These are phyloP conservation scores for Pedetes capensis DNA, from an alignment of 2,113 vertebrate genomes.

Conservation along the genomic window DNA sequence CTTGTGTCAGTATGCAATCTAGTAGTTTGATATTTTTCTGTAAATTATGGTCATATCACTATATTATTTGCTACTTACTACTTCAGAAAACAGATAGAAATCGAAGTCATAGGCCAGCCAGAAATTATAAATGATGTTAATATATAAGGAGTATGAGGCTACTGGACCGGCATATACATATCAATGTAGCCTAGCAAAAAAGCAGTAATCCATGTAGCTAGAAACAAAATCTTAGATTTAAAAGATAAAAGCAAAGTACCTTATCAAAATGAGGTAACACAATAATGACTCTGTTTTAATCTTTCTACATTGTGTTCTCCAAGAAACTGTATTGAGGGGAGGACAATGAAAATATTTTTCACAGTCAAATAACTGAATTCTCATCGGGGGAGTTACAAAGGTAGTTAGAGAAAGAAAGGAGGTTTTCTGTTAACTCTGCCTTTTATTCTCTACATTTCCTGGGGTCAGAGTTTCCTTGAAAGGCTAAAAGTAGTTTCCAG, in stretches of 20 bases:
- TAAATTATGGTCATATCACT: background rate
- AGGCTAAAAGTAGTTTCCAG: conserved; percentile 31
- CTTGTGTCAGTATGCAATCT: background rate
- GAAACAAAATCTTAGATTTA: conserved; percentile 16
- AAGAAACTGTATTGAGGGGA: conserved; percentile 23
- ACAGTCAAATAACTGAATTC: conserved; percentile 1
- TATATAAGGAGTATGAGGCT: background rate
- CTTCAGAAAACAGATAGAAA: conserved; percentile 29
- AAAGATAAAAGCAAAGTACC: background rate
- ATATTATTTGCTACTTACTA: background rate
- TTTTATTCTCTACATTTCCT: background rate
- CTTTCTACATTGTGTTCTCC: background rate
- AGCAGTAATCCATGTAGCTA: background rate
- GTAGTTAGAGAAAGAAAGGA: conserved; percentile 25
- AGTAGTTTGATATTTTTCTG: conserved; percentile 19
- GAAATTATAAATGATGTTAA: conserved; percentile 2
- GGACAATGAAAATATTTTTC: conserved; percentile 40
- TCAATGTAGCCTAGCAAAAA: conserved; percentile 3
- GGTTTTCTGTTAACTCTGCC: background rate
- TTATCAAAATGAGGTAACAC: conserved; percentile 40
- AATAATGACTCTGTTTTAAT: conserved; percentile 32
- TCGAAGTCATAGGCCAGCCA: background rate
- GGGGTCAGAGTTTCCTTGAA: background rate
- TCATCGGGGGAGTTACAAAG: conserved; percentile 11
- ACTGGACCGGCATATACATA: background rate